Conservation (phyloP, 2,797 vertebrate species). For the Ara ararauna region DNA sequence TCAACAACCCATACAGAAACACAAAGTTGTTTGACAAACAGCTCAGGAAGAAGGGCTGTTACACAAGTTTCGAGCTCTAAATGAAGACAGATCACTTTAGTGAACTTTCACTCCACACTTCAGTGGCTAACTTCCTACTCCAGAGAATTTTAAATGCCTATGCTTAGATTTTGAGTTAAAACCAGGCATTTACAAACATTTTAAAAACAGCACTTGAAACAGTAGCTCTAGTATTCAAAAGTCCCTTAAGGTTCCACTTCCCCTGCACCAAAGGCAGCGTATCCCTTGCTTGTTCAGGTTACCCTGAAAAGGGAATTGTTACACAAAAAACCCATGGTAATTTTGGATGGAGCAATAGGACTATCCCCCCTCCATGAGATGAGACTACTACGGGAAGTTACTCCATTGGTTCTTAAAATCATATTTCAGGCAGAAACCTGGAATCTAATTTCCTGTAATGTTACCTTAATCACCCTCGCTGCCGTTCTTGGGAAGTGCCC, state of each 20-base stretch:
- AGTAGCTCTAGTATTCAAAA: not conserved
- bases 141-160: not conserved
- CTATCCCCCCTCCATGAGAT: not conserved
- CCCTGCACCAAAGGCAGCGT: not conserved
- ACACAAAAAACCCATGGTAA: not conserved
- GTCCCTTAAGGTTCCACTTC: not conserved
- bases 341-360: not conserved
- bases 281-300: not conserved
- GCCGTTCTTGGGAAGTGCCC: not conserved
- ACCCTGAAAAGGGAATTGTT: not conserved
- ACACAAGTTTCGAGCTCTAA: not conserved
- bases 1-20: not conserved
- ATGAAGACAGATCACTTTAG: not conserved
- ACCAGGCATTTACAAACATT: not conserved
- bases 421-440: not conserved
- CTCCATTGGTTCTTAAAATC: not conserved
- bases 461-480: not conserved
- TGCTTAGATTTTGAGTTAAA: not conserved
- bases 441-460: not conserved
- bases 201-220: not conserved
- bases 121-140: not conserved
- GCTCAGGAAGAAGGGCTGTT: not conserved
- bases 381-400: not conserved
- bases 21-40: not conserved
- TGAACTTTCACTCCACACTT: not conserved